Evolutionary conservation across 2,113 vertebrate genomes (phyloP), one percentile per base, ranked within the genome.

Genomic region (Apistogramma diplotaenia): DNA sequence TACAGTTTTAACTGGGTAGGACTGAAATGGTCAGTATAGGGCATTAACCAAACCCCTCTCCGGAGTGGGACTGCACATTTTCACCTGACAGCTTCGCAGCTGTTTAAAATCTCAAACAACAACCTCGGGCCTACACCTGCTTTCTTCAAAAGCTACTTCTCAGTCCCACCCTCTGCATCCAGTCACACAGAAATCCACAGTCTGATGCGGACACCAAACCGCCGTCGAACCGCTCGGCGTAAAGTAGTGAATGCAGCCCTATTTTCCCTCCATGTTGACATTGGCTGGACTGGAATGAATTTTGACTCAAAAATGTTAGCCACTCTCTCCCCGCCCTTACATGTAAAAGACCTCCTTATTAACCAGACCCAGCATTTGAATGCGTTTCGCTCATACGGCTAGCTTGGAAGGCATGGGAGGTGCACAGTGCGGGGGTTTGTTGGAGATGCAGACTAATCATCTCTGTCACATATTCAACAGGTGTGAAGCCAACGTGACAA

Each of bases 401-500:
- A 13, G 10, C 49, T 25, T 25, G 2, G 79, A 43, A 60, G 35
- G 29, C 53, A 70, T 46, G 29, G 27, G 23, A 71, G 55, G 53
- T 43, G 40, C 25, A 29, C 31, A 49, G 49, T 21, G 46, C 27
- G 4, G 11, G 11, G 18, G 13, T 11, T 8, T 65, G 35, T 56
- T 65, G 35, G 6, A 19, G 35, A 40, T 18, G 4, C 0, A 43
- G 40, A 54, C 31, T 18, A 13, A 74, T 74, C n/a, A 27, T 5
- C 43, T 37, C 51, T 84, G 8, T 15, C 3, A 25, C 75, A 1
- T 74, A 58, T 71, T 13, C 18, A 21, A 83, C 91, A 99, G 98
- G 82, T 99, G 98, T 1, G 97, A 99, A 90, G 98, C 98, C 89
- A 99, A 99, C 1, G 98, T 99, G 85, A 98, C 97, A 3, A 99